Evolutionary conservation across 2,888 invertebrate species (phyloP).

Genomic region (Drosophila borborema): DNA sequence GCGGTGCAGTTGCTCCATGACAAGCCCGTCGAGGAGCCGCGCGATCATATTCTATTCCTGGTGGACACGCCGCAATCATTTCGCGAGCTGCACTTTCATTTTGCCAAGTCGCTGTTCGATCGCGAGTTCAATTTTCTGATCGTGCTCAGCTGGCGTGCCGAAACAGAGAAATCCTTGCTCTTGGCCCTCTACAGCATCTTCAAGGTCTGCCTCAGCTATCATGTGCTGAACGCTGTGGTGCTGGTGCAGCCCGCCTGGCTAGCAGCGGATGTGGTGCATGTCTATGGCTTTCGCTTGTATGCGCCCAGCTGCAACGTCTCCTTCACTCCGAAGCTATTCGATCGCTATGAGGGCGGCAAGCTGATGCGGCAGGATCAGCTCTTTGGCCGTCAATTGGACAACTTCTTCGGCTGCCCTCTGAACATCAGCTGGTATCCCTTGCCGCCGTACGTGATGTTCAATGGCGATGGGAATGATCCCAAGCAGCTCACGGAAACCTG

Average conservation of each 20-base stretch:
- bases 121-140: constrained; percentile 76
- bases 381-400: constrained; percentile 57
- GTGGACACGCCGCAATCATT: constrained; percentile 70
- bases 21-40: constrained; percentile 45
- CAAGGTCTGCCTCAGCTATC: constrained; percentile 41
- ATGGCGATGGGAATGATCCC: constrained; percentile 60
- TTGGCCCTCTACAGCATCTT: constrained; percentile 61
- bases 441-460: constrained; percentile 68
- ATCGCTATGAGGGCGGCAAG: constrained; percentile 55
- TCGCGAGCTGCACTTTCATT: constrained; percentile 51
- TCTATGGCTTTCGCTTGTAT: constrained; percentile 52
- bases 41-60: constrained; percentile 70
- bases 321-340: constrained; percentile 49
- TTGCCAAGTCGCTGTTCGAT: constrained; percentile 54
- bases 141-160: constrained; percentile 51
- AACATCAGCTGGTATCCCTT: constrained; percentile 64
- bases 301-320: constrained; percentile 35
- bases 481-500: constrained; percentile 36
- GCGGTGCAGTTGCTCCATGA: constrained; percentile 65
- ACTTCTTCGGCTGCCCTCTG: constrained; percentile 68
- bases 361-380: constrained; percentile 31
- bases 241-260: constrained; percentile 49
- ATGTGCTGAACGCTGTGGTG: constrained; percentile 74
- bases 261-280: constrained; percentile 31
- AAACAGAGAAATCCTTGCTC: background rate